Evolutionary conservation across 2,113 vertebrate species (phyloP).

Genomic region (Dasyprocta punctata): DNA sequence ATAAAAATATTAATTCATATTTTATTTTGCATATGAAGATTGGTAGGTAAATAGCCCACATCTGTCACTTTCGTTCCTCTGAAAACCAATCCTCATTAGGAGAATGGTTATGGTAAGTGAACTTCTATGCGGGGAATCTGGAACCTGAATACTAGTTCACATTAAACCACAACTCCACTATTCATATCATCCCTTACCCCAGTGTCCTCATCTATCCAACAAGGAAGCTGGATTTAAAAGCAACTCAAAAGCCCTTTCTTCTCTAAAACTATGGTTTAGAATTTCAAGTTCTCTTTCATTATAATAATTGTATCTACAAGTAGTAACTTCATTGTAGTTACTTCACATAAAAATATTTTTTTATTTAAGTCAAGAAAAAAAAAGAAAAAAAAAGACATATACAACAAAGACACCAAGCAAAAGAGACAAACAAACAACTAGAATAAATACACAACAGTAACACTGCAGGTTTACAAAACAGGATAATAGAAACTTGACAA

Average conservation of each 20-base stretch:
- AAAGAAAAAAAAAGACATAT: too few relatives aligned
- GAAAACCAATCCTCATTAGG: neutral
- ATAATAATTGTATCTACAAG: neutral
- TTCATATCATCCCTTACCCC: neutral
- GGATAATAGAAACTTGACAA: too few relatives aligned
- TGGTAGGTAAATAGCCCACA: neutral
- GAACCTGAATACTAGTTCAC: neutral
- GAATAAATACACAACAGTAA: too few relatives aligned
- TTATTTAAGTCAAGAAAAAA: too few relatives aligned
- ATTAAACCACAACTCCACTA: neutral
- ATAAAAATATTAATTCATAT: neutral
- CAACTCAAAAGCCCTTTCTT: conserved; percentile 7
- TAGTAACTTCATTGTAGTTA: neutral
- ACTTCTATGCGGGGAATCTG: neutral
- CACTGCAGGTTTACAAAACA: too few relatives aligned
- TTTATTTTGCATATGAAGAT: neutral
- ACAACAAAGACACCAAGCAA: too few relatives aligned
- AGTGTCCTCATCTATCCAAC: neutral
- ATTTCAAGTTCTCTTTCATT: conserved; percentile 12
- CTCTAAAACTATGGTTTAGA: conserved; percentile 16
- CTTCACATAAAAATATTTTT: conserved; percentile 10
- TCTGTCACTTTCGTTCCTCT: neutral
- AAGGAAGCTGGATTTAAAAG: neutral
- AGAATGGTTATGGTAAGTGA: neutral
- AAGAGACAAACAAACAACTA: too few relatives aligned